phyloP scores from a whole-genome alignment of 2,888 invertebrate genomes.

The Adela reaumurella region DNA sequence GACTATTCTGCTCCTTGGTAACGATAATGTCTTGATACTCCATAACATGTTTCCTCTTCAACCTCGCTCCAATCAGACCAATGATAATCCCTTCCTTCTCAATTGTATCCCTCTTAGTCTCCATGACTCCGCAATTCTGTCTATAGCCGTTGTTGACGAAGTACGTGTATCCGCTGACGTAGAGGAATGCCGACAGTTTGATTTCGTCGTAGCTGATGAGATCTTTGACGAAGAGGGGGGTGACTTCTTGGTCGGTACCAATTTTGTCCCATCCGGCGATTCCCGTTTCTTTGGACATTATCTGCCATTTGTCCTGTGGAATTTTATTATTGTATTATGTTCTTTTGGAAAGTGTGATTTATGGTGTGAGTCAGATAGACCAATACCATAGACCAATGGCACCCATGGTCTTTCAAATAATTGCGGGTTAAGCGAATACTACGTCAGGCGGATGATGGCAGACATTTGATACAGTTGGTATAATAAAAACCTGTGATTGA shows the following conservation, averaged over 20 bases:
- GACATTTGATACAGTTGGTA: no score
- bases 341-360: no score
- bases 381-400: no score
- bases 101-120: conserved; percentile 24
- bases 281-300: conserved; percentile 36
- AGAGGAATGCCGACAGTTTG: conserved; percentile 53
- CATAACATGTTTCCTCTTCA: conserved; percentile 41
- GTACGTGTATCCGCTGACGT: conserved; percentile 51
- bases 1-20: conserved; percentile 42
- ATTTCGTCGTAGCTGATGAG: conserved; percentile 59
- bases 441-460: no score
- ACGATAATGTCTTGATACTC: conserved; percentile 51
- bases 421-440: no score
- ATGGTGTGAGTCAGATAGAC: no score
- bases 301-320: conserved; percentile 34
- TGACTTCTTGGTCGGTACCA: conserved; percentile 39
- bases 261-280: conserved; percentile 48
- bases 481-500: no score
- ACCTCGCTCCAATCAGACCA: conserved; percentile 40
- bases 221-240: conserved; percentile 37
- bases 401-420: no score
- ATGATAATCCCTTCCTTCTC: conserved; percentile 48
- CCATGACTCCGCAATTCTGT: conserved; percentile 42
- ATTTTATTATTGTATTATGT: no score
- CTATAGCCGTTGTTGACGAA: conserved; percentile 57